Base-by-base conservation (phyloP, 2,797 vertebrate genomes). In the Chaetophractus vellerosus region DNA sequence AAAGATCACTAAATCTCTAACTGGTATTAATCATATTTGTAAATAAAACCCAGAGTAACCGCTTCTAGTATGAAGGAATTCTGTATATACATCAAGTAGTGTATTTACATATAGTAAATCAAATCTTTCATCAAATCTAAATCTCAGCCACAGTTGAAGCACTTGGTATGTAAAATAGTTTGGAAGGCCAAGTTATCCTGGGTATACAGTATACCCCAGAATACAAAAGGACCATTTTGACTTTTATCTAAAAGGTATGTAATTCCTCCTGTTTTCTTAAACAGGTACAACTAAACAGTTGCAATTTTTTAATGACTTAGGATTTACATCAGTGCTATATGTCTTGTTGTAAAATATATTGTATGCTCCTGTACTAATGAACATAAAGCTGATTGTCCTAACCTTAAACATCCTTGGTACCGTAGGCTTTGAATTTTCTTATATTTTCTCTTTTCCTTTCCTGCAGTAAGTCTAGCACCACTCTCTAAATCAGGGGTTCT, bases 181-280 rank as follows among this genome's bases (percentile, higher is more conserved):
- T 91, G 81, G 68, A 95, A 94, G 45, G 81, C 59, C 69, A 96
- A 63, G 52, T 75, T 90, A 21, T 75, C 78, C 69, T 90, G 87
- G 52, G 69, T 95, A 78, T 69, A 15, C 36, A 63, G 64, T 41
- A 86, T 16, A 68, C 48, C 45, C 41, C 24, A 72, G 57, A 15
- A 69, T 57, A 72, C 68, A 45, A 72, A 80, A 95, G 38, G 88
- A 90, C 50, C 71, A 93, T 72, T 92, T 28, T 76, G 69, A 92
- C 75, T 93, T 94, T 36, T 31, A 28, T 12, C 88, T 79, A 83
- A 91, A 93, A 94, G 55, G 31, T 36, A 76, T 7, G 11, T 48
- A 93, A 95, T 84, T 83, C 78, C 80, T 96, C 68, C 68, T 71
- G 24, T 93, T 92, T 86, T 94, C 81, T 92, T 78, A 90, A 85